Evolutionary conservation across 30 jellyfish, hydroid and myxozoan species (phyloP), one percentile per base, ranked within the genome.

Genomic region (Cassiopea xamachana): DNA sequence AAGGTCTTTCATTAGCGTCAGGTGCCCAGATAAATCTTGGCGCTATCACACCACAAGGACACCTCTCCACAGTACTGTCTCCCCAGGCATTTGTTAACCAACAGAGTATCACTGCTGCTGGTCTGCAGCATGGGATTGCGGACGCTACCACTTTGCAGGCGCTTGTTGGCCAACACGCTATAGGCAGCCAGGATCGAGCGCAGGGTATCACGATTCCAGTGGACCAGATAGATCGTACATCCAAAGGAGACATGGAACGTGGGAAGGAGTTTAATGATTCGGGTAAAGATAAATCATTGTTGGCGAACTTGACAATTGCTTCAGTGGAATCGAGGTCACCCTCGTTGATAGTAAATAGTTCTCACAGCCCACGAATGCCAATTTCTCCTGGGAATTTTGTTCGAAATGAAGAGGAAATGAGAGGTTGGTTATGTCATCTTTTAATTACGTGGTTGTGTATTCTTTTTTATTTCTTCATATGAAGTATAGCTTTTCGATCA

Each of bases 281-380:
- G 18, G 62, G 62, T 43, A 48, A 81, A 62, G 80, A 60, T 15
- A 46, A 67, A 1, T 79, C 87, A 1, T 27, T 81, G 60, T 48
- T 81, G 69, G 27, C 89, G 71, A 73, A 81, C n/a, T 46, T 81
- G 2, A 81, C 89, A 62, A 81, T 81, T 39, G 81, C 89, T 60
- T 19, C 89, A 16, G 89, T 81, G 69, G 89, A 81, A 81, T 67
- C 80, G 47, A 81, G 62, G 67, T 64, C 89, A 72, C 89, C 89
- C 58, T 81, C 81, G 1, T 45, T 81, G 15, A 81, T 81, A 27
- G 89, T 81, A 7, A 81, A 67, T 39, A 81, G 81, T 45, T 46
- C 89, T 7, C 80, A 81, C 48, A 80, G 89, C 19, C 89, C 89
- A 4, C 77, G 89, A 7, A 80, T 80, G 77, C 89, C 89, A 4